Base-by-base conservation (phyloP, 2,888 invertebrate genomes). In the Nycteola revayana region DNA sequence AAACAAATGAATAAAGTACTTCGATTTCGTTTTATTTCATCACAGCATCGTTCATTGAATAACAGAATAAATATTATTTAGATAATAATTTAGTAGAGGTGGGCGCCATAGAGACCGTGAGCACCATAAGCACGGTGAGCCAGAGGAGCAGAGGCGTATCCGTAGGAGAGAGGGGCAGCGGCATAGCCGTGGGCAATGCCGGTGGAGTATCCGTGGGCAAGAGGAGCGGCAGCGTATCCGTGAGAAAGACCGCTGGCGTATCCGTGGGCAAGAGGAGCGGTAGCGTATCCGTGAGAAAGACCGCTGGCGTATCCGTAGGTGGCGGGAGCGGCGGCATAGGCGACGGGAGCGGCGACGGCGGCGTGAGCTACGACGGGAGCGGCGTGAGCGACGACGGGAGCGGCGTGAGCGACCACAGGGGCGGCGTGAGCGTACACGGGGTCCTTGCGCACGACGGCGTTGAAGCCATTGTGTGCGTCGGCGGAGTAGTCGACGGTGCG, bases 401-500 rank as follows among this genome's bases (percentile, higher is more conserved):
- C 76, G 37, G 79, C 77, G 34, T 73, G 57, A 40, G 74, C 60
- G 46, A 75, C 72, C 41, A 73, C 54, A 28, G 62, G 66, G 22
- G 72, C 67, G 25, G 64, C 61, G 33, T 71, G 66, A 26, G 67
- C 67, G 35, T 68, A 50, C 29, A 60, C 59, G 23, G 90, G 89
- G 65, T 89, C 89, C 49, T 85, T 88, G 62, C 84, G 86, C 9
- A 90, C 90, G 31, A 90, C 67, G 8, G 90, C 90, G 76, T 90
- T 90, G 77, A 90, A 90, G 44, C 90, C 90, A 48, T 86, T 81
- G 60, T 90, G 74, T 10, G 83, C 82, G 43, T 90, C 89, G 47
- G 90, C 90, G 38, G 86, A 84, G 73, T 90, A 90, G 71, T 92
- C 92, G 0, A 92, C 92, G 18, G 90, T 91, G 51, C 92, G 90